Evolutionary conservation across 2,797 vertebrate genomes (phyloP), one percentile per base, ranked within the genome.

Genomic region (Manis crassicaudata): DNA sequence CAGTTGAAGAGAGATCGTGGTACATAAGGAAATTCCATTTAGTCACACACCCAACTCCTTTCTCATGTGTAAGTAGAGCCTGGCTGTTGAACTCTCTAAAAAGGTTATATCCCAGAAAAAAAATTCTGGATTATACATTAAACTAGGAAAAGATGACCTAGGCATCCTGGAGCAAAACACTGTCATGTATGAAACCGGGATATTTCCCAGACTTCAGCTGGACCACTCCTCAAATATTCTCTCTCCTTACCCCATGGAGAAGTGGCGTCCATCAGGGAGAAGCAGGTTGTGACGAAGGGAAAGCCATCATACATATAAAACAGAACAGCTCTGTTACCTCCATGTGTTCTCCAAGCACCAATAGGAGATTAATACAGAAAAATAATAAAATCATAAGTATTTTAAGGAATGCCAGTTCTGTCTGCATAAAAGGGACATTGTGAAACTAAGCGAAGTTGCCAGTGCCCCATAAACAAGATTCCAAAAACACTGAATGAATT

Each of bases 301-400:
- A 89, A 82, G 11, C 17, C 52, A 43, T 37, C 14, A 18, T 10
- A 35, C 46, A 27, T 25, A 56, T 58, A 70, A 92, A 88, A 56
- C 20, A 90, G 89, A 65, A 35, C 60, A 25, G 13, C 32, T 23
- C 23, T 23, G 12, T 35, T 43, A 43, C 27, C 21, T 81, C 37
- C 46, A 32, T 40, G 25, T 37, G 32, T 62, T 62, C 13, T 68
- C 72, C 14, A 67, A 86, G 65, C 65, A 87, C 76, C 65, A 70
- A 56, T 5, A 70, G 35, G 70, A 90, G 62, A 17, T 92, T 62
- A 87, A 62, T 37, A 54, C 6, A 98, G 96, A 97, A 97, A 98
- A 97, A 79, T 89, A 93, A 97, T 92, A 97, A 92, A 98, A 98
- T 88, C 93, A 82, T 92, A 97, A 97, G 91, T 97, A 89, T 97